A percentile compares a stretch with the other conserved stretches of the same genome.
These are phyloP conservation scores for Mythimna impura DNA, from an alignment of 2,888 invertebrate species.

Conservation along the genomic window DNA sequence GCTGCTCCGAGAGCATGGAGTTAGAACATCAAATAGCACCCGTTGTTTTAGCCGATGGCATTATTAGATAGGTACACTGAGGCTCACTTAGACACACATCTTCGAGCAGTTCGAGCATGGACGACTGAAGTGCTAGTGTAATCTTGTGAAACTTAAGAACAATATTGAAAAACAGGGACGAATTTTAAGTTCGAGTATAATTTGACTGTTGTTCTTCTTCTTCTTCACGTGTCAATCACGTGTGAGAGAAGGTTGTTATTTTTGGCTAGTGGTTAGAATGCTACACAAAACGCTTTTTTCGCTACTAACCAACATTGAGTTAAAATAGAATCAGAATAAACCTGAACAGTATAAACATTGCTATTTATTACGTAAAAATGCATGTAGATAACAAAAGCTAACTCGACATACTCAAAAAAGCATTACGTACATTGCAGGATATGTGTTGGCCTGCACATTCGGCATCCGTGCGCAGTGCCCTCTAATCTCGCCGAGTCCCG, in stretches of 20 bases:
- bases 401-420: conserved; percentile 36
- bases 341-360: background rate
- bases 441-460: conserved; percentile 59
- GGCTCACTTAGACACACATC: conserved; percentile 59
- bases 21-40: conserved; percentile 78
- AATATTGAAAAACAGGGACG: background rate
- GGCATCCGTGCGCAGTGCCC: conserved; percentile 68
- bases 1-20: conserved; percentile 72
- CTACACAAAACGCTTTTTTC: background rate
- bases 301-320: background rate
- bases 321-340: background rate
- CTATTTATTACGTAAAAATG: background rate
- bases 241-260: background rate
- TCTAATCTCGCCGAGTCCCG: conserved; percentile 71
- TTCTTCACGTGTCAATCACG: too few relatives aligned
- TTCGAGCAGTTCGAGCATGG: conserved; percentile 30
- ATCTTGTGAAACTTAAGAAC: conserved; percentile 10
- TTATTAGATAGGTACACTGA: conserved; percentile 80
- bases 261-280: background rate
- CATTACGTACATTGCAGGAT: conserved; percentile 38
- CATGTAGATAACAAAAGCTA: background rate
- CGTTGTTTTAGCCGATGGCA: conserved; percentile 81
- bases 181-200: background rate
- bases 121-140: conserved; percentile 26
- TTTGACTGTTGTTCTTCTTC: background rate